Percentiles rank a stretch among this genome's conserved stretches.
These are phyloP conservation scores for Phenganax marumi DNA, from an alignment of 92 coral and sea anemone species.

Conservation along the genomic window DNA sequence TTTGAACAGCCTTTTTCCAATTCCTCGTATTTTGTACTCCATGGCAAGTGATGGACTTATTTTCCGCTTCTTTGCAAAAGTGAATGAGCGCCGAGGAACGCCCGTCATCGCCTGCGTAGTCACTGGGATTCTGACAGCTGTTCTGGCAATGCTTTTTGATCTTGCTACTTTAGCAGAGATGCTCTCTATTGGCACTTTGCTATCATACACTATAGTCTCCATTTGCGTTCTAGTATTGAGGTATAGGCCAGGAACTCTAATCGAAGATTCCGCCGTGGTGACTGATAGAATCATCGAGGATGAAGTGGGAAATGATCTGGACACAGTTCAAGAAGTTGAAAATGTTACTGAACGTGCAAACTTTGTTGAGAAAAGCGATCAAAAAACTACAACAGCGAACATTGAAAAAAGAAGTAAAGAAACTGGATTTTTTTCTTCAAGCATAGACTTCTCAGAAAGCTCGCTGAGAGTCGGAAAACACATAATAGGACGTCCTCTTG, in stretches of 20 bases:
- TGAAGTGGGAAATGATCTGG: neutral
- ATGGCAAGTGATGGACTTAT: constrained; percentile 96
- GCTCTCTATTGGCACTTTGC: constrained; percentile 95
- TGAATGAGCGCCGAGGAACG: constrained; percentile 48
- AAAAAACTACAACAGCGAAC: neutral
- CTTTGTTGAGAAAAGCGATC: neutral
- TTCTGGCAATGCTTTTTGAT: constrained; percentile 81
- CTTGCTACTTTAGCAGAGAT: constrained; percentile 82
- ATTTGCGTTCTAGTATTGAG: constrained; percentile 85
- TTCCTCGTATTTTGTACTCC: constrained; percentile 92
- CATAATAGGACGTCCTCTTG: neutral
- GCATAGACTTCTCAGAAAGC: neutral
- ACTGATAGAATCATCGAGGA: constrained; percentile 27
- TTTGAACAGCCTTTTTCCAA: constrained; percentile 67
- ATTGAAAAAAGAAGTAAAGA: neutral
- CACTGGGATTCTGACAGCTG: constrained; percentile 73
- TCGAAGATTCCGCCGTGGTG: constrained; percentile 65
- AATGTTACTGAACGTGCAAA: neutral
- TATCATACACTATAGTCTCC: constrained; percentile 91
- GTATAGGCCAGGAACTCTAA: constrained; percentile 73
- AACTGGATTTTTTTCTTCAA: neutral
- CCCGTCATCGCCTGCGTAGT: constrained; percentile 68
- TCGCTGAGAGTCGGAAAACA: neutral
- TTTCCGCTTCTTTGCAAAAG: constrained; percentile 68
- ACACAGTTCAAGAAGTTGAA: constrained; percentile 24